Evolutionary conservation across 2,113 vertebrate species (phyloP).

Genomic region (Ahaetulla prasina): DNA sequence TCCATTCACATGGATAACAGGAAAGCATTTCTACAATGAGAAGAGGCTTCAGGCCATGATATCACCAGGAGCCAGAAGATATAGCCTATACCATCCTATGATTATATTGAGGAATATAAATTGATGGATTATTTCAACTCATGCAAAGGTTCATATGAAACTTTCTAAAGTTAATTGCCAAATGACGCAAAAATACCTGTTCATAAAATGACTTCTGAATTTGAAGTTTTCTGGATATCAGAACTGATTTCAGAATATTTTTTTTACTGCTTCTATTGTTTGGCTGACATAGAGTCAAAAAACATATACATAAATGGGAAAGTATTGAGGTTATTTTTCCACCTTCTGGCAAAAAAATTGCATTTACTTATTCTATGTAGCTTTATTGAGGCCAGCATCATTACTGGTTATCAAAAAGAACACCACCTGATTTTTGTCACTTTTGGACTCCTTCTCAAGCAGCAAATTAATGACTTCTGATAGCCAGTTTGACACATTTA

Average conservation of each 20-base stretch:
- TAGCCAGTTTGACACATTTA: conserved; percentile 16
- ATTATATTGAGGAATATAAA: not conserved
- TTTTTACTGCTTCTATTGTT: not conserved
- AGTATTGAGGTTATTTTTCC: not conserved
- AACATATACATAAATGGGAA: not conserved
- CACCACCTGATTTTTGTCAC: not conserved
- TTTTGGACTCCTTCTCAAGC: conserved; percentile 8
- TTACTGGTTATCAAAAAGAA: conserved; percentile 8
- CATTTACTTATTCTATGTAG: not conserved
- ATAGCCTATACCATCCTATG: not conserved
- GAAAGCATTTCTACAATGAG: not conserved
- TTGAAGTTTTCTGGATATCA: not conserved
- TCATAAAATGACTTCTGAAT: not conserved
- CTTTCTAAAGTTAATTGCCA: not conserved
- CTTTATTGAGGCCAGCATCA: not conserved
- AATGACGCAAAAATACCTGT: not conserved
- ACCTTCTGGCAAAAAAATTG: not conserved
- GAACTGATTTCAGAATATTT: not conserved
- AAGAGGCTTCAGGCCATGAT: not conserved
- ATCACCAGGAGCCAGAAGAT: not conserved
- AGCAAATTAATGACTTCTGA: not conserved
- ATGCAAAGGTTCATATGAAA: not conserved
- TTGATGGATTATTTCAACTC: not conserved
- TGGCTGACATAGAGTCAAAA: not conserved
- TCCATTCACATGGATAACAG: not conserved